These are phyloP conservation scores for Apolygus lucorum DNA, from an alignment of 1,140 invertebrate species.

Conservation along the genomic window DNA sequence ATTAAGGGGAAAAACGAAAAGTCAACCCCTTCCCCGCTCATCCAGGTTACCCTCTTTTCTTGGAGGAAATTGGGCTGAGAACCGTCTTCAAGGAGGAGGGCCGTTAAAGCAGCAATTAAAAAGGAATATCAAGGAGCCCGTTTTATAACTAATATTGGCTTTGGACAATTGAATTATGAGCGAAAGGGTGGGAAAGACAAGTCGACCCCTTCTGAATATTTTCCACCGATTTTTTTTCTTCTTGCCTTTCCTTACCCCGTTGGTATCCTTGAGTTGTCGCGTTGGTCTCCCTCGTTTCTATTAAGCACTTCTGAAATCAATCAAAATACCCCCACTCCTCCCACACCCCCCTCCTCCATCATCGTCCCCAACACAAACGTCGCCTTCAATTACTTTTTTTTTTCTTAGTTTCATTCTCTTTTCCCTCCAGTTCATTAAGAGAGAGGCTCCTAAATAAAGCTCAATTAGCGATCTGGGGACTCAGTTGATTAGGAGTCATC, in stretches of 20 bases:
- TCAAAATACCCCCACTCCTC: slow-evolving; percentile 15
- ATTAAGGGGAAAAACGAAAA: slow-evolving; percentile 22
- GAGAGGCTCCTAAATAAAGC: slow-evolving; percentile 12
- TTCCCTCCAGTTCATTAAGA: slow-evolving; percentile 12
- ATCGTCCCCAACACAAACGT: not conserved
- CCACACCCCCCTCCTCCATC: not conserved
- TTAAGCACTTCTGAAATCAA: slow-evolving; percentile 22
- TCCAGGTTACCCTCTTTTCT: slow-evolving; percentile 12
- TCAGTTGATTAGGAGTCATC: slow-evolving; percentile 12
- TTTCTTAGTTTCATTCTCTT: not conserved
- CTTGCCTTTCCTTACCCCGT: slow-evolving; percentile 9
- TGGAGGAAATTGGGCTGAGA: slow-evolving; percentile 13
- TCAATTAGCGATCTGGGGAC: slow-evolving; percentile 16
- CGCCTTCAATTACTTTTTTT: slow-evolving; percentile 17
- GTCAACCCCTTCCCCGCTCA: not conserved
- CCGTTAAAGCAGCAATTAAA: slow-evolving; percentile 15
- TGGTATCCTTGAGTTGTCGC: slow-evolving; percentile 14
- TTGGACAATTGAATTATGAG: slow-evolving; percentile 23
- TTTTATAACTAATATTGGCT: slow-evolving; percentile 24
- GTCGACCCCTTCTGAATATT: slow-evolving; percentile 17
- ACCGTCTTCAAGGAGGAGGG: not conserved
- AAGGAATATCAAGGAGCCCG: slow-evolving; percentile 21
- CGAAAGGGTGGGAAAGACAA: not conserved
- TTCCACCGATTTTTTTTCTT: slow-evolving; percentile 10
- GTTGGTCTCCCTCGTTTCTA: slow-evolving; percentile 3